Evolutionary conservation across 2,797 vertebrate species (phyloP).

Genomic region (Hipposideros larvatus): DNA sequence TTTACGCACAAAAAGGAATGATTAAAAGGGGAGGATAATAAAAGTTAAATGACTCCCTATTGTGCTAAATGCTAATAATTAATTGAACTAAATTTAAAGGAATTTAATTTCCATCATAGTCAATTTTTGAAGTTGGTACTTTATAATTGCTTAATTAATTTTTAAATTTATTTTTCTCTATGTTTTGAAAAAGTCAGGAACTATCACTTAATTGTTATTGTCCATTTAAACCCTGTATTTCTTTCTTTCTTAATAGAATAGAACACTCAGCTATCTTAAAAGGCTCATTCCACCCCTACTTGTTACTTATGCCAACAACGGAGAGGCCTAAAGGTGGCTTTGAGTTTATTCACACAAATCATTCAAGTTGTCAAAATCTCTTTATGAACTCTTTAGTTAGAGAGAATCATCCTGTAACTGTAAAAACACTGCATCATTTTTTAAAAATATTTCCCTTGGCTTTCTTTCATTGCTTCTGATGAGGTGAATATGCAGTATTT

Average conservation of each 20-base stretch:
- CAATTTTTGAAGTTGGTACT: not conserved
- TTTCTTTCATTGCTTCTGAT: constrained; percentile 55
- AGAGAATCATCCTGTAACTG: not conserved
- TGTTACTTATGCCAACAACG: not conserved
- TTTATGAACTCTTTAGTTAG: constrained; percentile 15
- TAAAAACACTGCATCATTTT: not conserved
- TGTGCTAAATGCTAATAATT: not conserved
- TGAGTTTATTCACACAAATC: constrained; percentile 3
- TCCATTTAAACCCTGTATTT: not conserved
- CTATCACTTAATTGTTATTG: not conserved
- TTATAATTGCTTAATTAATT: not conserved
- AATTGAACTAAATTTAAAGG: not conserved
- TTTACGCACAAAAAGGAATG: not conserved
- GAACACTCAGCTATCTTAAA: not conserved
- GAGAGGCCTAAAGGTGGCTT: not conserved
- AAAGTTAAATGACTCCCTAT: not conserved
- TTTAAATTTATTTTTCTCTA: not conserved
- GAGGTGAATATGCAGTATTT: not conserved
- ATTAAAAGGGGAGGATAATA: not conserved
- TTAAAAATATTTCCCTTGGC: not conserved
- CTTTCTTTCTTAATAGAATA: not conserved
- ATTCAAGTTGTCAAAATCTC: constrained; percentile 49
- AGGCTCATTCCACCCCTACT: not conserved
- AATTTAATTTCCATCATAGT: not conserved
- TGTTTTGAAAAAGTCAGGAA: not conserved